Conservation (phyloP, 2,113 vertebrate species). For the Zootoca vivipara region DNA sequence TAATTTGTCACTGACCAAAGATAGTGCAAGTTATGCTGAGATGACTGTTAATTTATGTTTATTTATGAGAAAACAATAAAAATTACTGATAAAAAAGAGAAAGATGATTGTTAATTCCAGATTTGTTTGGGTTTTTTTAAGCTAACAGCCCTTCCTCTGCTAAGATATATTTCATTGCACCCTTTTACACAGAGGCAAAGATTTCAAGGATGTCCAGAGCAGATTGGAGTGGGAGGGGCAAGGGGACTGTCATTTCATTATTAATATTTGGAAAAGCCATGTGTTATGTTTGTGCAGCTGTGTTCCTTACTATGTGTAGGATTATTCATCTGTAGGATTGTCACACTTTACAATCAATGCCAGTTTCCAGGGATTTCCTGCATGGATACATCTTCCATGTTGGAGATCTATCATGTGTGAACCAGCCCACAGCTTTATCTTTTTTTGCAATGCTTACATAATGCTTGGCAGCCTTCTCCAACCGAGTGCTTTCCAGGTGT, state of each 20-base stretch:
- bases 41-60: constrained; percentile 14
- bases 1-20: background rate
- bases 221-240: background rate
- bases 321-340: background rate
- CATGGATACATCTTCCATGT: background rate
- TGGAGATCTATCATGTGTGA: background rate
- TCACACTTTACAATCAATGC: background rate
- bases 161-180: background rate
- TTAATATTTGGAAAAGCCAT: background rate
- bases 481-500: too few relatives aligned
- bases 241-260: background rate
- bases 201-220: background rate
- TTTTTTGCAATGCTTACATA: background rate
- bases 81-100: too few relatives aligned
- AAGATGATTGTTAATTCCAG: constrained; percentile 13
- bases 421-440: background rate
- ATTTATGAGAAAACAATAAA: too few relatives aligned
- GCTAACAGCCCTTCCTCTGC: background rate
- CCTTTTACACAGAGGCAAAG: background rate
- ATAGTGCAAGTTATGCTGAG: constrained; percentile 32
- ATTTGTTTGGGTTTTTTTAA: constrained; percentile 17
- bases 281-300: background rate
- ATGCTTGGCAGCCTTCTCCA: too few relatives aligned
- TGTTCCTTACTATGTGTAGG: background rate
- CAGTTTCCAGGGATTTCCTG: background rate